These are phyloP conservation scores for Pocillopora damicornis DNA, from an alignment of 64 coral and sea anemone genomes.

Conservation along the genomic window DNA sequence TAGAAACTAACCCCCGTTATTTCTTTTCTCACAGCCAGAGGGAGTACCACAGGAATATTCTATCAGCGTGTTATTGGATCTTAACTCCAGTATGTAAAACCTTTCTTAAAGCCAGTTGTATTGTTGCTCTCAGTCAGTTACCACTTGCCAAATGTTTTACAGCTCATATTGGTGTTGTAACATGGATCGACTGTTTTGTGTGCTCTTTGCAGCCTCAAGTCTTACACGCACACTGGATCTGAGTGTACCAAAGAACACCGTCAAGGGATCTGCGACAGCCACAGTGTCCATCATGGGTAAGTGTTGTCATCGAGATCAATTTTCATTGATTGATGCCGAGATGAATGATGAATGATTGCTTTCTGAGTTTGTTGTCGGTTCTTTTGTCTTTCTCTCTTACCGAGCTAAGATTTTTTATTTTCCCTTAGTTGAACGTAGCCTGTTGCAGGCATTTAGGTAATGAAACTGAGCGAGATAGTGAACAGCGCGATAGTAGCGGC, in stretches of 20 bases:
- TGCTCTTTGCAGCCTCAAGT: constrained; percentile 21
- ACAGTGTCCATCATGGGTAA: constrained; percentile 51
- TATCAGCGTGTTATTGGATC: constrained; percentile 84
- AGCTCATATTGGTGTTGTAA: background rate
- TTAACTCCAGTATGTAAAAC: constrained; percentile 75
- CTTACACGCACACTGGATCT: constrained; percentile 42
- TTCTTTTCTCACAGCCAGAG: constrained; percentile 59
- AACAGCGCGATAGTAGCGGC: too few relatives aligned
- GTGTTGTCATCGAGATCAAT: background rate
- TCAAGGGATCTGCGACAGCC: constrained; percentile 58
- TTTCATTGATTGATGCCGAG: too few relatives aligned
- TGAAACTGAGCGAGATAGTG: too few relatives aligned
- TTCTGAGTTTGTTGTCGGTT: too few relatives aligned
- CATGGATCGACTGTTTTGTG: background rate
- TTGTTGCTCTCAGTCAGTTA: background rate
- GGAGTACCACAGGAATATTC: constrained; percentile 89
- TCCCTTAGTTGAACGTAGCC: too few relatives aligned
- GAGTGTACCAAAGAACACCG: constrained; percentile 33
- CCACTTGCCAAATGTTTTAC: too few relatives aligned
- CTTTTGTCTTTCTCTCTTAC: too few relatives aligned
- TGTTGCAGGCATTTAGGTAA: too few relatives aligned
- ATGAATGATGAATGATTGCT: too few relatives aligned
- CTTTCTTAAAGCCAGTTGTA: background rate
- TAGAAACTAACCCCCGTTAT: background rate
- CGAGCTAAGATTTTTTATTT: too few relatives aligned